These are phyloP conservation scores for Autographa pulchrina DNA, from an alignment of 2,888 invertebrate species.

Conservation along the genomic window DNA sequence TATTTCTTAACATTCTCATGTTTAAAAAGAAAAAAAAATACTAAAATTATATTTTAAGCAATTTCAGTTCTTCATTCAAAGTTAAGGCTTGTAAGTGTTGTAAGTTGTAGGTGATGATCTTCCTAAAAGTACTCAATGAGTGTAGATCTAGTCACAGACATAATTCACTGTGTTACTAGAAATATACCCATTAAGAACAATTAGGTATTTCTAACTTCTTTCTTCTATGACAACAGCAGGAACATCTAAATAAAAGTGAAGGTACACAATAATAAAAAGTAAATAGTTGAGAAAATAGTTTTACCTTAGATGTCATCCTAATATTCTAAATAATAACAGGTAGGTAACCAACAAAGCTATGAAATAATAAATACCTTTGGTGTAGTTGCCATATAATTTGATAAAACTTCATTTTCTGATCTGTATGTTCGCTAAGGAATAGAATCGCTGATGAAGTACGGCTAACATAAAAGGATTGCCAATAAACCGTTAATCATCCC, in stretches of 20 bases:
- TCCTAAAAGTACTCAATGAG: conserved; percentile 92
- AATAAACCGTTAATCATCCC: conserved; percentile 40
- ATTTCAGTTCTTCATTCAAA: too few relatives aligned
- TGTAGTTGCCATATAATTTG: conserved; percentile 81
- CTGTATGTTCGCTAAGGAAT: conserved; percentile 73
- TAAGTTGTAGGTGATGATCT: not conserved
- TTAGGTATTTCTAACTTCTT: conserved; percentile 52
- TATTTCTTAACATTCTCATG: too few relatives aligned
- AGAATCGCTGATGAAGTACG: conserved; percentile 46
- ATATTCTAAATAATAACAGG: conserved; percentile 25
- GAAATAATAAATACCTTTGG: conserved; percentile 78
- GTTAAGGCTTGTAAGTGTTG: too few relatives aligned
- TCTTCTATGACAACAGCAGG: conserved; percentile 20
- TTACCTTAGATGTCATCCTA: not conserved
- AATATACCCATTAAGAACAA: conserved; percentile 91
- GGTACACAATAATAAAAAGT: not conserved
- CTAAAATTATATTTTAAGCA: too few relatives aligned
- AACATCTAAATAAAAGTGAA: conserved; percentile 19
- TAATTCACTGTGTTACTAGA: conserved; percentile 91
- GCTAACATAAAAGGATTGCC: conserved; percentile 41
- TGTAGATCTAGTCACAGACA: conserved; percentile 96
- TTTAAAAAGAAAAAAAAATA: too few relatives aligned
- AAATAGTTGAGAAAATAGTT: not conserved
- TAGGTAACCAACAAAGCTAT: conserved; percentile 31
- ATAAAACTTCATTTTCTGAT: conserved; percentile 83